phyloP scores from a whole-genome alignment of 2,888 invertebrate species.

The Trissolcus brochymenae region DNA sequence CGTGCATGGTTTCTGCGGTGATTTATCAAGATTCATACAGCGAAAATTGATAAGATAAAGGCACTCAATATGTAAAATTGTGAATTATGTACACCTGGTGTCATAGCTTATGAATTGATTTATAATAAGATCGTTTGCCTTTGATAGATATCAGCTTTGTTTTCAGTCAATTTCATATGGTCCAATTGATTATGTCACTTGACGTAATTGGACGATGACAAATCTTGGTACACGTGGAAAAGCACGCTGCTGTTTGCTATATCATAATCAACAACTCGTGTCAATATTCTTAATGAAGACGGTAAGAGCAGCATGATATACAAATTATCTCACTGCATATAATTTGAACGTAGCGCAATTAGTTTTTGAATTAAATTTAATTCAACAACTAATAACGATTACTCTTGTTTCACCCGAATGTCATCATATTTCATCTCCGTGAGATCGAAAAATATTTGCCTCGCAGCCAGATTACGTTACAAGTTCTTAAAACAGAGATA shows the following conservation, averaged over 20 bases:
- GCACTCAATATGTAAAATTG: no score
- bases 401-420: neutral
- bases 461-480: neutral
- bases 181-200: constrained; percentile 7
- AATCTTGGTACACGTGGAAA: neutral
- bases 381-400: neutral
- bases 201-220: neutral
- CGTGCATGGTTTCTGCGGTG: constrained; percentile 9
- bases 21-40: neutral
- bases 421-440: no score
- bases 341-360: constrained; percentile 3
- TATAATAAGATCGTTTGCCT: neutral
- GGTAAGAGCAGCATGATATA: constrained; percentile 19
- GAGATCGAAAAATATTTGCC: no score
- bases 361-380: neutral
- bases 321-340: constrained; percentile 9
- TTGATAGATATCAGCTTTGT: neutral
- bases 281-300: constrained; percentile 23
- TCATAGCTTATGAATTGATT: no score
- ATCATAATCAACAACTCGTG: constrained; percentile 19
- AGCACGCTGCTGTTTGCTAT: constrained; percentile 8
- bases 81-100: no score
- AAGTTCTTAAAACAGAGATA: neutral
- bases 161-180: constrained; percentile 5
- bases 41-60: constrained; percentile 14